Base-by-base conservation (phyloP, 2,888 invertebrate species). In the Lypha dubia region DNA sequence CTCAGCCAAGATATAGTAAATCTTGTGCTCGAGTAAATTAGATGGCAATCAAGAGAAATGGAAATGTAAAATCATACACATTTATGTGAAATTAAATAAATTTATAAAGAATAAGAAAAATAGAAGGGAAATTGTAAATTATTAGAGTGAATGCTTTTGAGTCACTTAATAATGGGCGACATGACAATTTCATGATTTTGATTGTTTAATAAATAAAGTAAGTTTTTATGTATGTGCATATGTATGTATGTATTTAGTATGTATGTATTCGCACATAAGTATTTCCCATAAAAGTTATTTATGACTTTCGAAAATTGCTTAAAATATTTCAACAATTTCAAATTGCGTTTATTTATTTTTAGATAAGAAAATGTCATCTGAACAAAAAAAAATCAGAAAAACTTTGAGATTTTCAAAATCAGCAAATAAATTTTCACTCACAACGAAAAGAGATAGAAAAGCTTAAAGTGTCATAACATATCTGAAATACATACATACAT, bases 11-110 rank as follows among this genome's bases (percentile, higher is more conserved):
- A 3, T 3, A 13, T 15, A 38, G 24, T 5, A 49, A 76, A 24
- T 62, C 49, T 46, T 11, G 35, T 58, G 58, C 49, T 58, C 38
- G 76, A 76, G 58, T 68, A 76, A 76, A 49, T 60, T 67, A 76
- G 20, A 68, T 35, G 67, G 17, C 56, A 58, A 46, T 67, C 41
- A 51, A 73, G 28, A 3, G 13, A 35, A 68, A 38, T n/a, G 15
- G n/a, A n/a, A 49, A 32, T 1, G 7, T 15, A 20, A 32, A 51
- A 35, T 22, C 22, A 51, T 32, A 49, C 32, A 20, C 20, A 41
- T 53, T 38, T 17, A n/a, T 41, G 38, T 9, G 24, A 24, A 53
- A 53, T 1, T 1, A 53, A 41, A 17, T 0, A 7, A 17, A 28
- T 32, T 51, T 7, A 35, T n/a, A 44, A 17, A 41, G n/a, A 38